These are phyloP conservation scores for Hyles lineata DNA, from an alignment of 2,888 invertebrate genomes.

Conservation along the genomic window DNA sequence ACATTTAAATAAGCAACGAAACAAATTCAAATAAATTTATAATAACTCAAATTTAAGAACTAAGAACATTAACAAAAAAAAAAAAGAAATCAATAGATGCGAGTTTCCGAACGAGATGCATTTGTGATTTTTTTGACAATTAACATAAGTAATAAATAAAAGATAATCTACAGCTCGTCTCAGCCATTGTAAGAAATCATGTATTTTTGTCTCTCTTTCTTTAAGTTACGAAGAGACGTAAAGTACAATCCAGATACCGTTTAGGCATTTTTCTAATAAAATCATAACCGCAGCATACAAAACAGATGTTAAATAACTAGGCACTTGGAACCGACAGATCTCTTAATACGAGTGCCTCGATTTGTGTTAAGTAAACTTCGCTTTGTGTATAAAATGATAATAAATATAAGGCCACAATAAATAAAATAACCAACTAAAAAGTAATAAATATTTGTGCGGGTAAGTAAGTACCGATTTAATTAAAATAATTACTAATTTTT, in stretches of 20 bases:
- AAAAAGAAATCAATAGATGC: slow-evolving; percentile 63
- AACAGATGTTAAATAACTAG: slow-evolving; percentile 27
- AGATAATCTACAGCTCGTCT: slow-evolving; percentile 14
- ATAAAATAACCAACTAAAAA: slow-evolving; percentile 67
- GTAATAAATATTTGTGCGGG: slow-evolving; percentile 73
- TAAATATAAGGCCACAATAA: slow-evolving; percentile 68
- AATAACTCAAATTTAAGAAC: slow-evolving; percentile 61
- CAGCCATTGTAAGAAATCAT: neutral
- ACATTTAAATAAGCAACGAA: slow-evolving; percentile 70
- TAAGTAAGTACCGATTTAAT: slow-evolving; percentile 72
- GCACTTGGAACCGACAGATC: slow-evolving; percentile 45
- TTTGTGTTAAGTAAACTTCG: slow-evolving; percentile 77
- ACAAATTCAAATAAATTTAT: slow-evolving; percentile 59
- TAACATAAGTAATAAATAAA: slow-evolving; percentile 37
- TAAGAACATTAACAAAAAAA: slow-evolving; percentile 73
- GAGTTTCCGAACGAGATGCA: slow-evolving; percentile 70
- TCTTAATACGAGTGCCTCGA: slow-evolving; percentile 46
- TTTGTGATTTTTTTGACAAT: slow-evolving; percentile 45
- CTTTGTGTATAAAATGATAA: slow-evolving; percentile 60
- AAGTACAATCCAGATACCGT: slow-evolving; percentile 16
- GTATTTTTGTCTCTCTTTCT: slow-evolving; percentile 1
- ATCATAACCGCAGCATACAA: slow-evolving; percentile 28
- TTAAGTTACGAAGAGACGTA: neutral
- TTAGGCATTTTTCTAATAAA: slow-evolving; percentile 24
- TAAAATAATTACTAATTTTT: slow-evolving; percentile 38